These are phyloP conservation scores for Heliconius eleuchia DNA, from an alignment of 1,140 invertebrate genomes.

Conservation along the genomic window DNA sequence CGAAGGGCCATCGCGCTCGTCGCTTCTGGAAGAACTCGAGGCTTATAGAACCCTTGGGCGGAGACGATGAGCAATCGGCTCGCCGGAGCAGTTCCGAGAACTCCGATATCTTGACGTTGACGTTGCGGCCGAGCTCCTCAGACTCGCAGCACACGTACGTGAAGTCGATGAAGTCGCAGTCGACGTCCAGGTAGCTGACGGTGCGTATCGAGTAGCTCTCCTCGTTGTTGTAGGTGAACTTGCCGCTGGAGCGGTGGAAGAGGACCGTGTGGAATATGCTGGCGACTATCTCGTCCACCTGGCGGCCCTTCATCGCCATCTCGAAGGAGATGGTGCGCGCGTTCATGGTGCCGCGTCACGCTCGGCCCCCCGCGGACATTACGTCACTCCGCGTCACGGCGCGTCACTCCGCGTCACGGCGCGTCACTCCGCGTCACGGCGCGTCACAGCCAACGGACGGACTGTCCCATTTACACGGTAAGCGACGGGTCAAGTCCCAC, in stretches of 20 bases:
- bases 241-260: slow-evolving; percentile 96
- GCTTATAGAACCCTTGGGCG: slow-evolving; percentile 89
- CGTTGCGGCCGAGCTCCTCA: slow-evolving; percentile 85
- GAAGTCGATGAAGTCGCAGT: slow-evolving; percentile 98
- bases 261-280: slow-evolving; percentile 97
- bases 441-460: slow-evolving; percentile 46
- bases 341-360: slow-evolving; percentile 87
- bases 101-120: slow-evolving; percentile 91
- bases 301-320: slow-evolving; percentile 94
- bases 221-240: slow-evolving; percentile 97
- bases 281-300: slow-evolving; percentile 96
- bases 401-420: too few relatives aligned
- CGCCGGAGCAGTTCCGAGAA: slow-evolving; percentile 93
- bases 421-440: slow-evolving; percentile 33
- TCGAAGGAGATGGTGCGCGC: slow-evolving; percentile 94
- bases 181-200: slow-evolving; percentile 96
- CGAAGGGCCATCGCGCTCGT: slow-evolving; percentile 93
- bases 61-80: slow-evolving; percentile 85
- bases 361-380: not conserved
- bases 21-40: slow-evolving; percentile 98
- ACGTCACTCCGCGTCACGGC: not conserved
- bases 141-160: slow-evolving; percentile 98
- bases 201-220: slow-evolving; percentile 97
- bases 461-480: slow-evolving; percentile 63
- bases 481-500: slow-evolving; percentile 64